Evolutionary conservation across 2,113 vertebrate genomes (phyloP).

Genomic region (Loxodonta africana): DNA sequence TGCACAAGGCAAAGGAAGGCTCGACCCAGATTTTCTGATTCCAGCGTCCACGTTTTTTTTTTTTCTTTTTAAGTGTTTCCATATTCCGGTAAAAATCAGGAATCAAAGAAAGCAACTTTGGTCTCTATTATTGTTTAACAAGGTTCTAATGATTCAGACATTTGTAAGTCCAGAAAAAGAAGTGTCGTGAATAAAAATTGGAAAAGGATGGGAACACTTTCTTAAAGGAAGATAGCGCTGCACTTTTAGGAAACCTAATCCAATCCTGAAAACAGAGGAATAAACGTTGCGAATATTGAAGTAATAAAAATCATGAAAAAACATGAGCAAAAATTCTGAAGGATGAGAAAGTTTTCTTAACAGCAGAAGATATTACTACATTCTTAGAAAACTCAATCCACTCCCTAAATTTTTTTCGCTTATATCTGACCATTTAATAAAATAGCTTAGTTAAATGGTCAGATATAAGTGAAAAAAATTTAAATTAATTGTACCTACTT

Average conservation of each 20-base stretch:
- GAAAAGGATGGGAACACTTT: background rate
- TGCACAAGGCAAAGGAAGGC: background rate
- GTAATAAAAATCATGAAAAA: background rate
- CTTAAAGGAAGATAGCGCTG: background rate
- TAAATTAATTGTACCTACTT: background rate
- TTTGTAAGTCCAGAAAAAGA: background rate
- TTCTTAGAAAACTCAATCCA: background rate
- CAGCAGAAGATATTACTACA: background rate
- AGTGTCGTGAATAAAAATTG: background rate
- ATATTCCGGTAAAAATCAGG: background rate
- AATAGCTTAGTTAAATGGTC: background rate
- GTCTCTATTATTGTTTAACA: background rate
- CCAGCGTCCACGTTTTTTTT: background rate
- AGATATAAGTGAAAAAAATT: background rate
- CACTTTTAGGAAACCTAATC: background rate
- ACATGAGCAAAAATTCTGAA: background rate
- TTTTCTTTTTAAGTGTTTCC: background rate
- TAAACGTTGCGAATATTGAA: background rate
- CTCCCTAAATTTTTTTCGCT: background rate
- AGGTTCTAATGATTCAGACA: background rate
- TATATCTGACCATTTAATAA: background rate
- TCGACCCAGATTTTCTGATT: background rate
- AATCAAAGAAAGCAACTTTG: background rate
- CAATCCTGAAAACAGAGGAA: background rate
- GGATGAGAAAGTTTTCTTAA: background rate